Conservation (phyloP, 2,888 invertebrate species). For the Axea sp. region DNA sequence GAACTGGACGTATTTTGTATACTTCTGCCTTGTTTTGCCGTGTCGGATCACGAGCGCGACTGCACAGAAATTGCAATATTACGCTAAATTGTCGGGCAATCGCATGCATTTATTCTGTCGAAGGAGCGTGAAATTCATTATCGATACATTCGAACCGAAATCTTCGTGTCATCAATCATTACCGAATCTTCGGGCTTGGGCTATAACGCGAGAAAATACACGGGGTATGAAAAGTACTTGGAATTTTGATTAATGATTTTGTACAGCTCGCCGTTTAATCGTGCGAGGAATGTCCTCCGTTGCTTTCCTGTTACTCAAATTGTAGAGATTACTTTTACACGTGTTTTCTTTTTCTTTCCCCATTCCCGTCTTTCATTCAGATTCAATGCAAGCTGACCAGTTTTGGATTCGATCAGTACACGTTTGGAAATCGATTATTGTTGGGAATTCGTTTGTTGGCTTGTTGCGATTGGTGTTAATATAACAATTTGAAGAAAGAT, state of each 20-base stretch:
- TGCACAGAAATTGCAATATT: conserved; percentile 77
- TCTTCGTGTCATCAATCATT: conserved; percentile 45
- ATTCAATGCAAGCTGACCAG: background rate
- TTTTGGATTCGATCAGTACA: conserved; percentile 8
- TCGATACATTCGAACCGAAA: conserved; percentile 18
- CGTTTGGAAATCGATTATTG: conserved; percentile 9
- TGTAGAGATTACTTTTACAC: background rate
- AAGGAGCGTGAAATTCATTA: conserved; percentile 31
- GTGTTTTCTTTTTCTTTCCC: background rate
- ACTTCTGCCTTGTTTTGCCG: conserved; percentile 55
- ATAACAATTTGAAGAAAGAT: background rate
- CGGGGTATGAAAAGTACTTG: conserved; percentile 31
- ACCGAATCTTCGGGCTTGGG: conserved; percentile 9
- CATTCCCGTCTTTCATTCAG: background rate
- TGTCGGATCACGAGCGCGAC: conserved; percentile 70
- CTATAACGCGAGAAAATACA: conserved; percentile 6
- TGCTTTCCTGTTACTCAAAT: background rate
- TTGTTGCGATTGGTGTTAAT: too few species aligned
- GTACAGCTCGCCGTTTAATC: too few species aligned
- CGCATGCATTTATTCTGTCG: conserved; percentile 33
- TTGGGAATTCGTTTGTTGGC: too few species aligned
- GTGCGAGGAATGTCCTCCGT: conserved; percentile 7
- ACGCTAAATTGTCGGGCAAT: conserved; percentile 71
- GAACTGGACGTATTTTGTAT: too few species aligned
- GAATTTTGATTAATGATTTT: conserved; percentile 34